Evolutionary conservation across 2,888 invertebrate species (phyloP).

Genomic region (Cryptophagus acutangulus): DNA sequence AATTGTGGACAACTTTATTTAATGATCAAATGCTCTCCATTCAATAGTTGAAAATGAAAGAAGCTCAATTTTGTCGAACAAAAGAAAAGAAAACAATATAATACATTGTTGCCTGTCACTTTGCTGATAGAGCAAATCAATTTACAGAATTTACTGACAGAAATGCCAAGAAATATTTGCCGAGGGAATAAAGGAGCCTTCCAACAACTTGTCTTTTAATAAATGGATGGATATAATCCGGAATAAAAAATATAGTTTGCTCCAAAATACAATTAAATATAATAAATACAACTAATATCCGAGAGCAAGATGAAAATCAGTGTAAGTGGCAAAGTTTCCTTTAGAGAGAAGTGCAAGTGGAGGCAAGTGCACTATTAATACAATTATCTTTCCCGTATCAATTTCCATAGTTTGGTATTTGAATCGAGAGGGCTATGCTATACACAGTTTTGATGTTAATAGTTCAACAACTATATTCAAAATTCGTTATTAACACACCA

Average conservation of each 20-base stretch:
- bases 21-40: slow-evolving; percentile 27
- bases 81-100: slow-evolving; percentile 37
- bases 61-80: slow-evolving; percentile 35
- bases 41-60: slow-evolving; percentile 24
- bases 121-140: slow-evolving; percentile 36
- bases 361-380: slow-evolving; percentile 24
- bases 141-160: slow-evolving; percentile 34
- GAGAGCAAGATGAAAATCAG: no score
- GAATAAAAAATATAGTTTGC: slow-evolving; percentile 1
- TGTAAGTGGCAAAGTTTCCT: no score
- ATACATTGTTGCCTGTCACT: slow-evolving; percentile 38
- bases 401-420: slow-evolving; percentile 27
- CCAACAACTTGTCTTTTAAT: slow-evolving; percentile 24
- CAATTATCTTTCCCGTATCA: slow-evolving; percentile 31
- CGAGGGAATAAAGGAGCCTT: slow-evolving; percentile 22
- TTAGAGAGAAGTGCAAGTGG: no score
- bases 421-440: slow-evolving; percentile 19
- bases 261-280: no score
- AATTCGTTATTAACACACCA: slow-evolving; percentile 47
- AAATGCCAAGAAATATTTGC: slow-evolving; percentile 26
- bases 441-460: slow-evolving; percentile 38
- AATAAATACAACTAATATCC: no score
- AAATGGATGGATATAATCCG: no score
- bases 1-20: slow-evolving; percentile 30
- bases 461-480: slow-evolving; percentile 46